A percentile compares a stretch with the other conserved stretches of the same genome.
These are phyloP conservation scores for Prolemur simus DNA, from an alignment of 2,113 vertebrate genomes.

Conservation along the genomic window DNA sequence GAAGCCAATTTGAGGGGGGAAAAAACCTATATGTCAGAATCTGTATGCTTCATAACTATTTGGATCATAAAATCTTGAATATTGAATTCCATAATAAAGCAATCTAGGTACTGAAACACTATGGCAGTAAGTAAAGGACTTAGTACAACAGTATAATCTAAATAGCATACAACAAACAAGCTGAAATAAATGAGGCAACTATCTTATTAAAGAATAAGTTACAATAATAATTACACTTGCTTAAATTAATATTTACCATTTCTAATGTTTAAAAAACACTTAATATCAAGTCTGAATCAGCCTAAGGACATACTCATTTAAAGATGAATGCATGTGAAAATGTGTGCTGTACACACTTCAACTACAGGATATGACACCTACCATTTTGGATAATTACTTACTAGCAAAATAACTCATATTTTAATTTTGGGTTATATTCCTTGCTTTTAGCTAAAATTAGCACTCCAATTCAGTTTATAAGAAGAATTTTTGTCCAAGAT, in stretches of 20 bases:
- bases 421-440: conserved; percentile 30
- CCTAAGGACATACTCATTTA: neutral
- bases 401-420: conserved; percentile 38
- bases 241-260: neutral
- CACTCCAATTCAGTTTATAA: conserved; percentile 2
- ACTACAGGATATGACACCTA: neutral
- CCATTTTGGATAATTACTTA: neutral
- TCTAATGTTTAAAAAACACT: neutral
- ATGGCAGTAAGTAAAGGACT: conserved; percentile 40
- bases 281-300: neutral
- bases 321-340: conserved; percentile 46
- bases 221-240: neutral
- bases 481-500: conserved; percentile 44
- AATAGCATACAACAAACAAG: neutral
- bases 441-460: conserved; percentile 49
- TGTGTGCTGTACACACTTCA: neutral
- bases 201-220: neutral
- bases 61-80: conserved; percentile 40
- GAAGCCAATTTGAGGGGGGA: neutral
- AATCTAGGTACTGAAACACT: neutral
- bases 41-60: neutral
- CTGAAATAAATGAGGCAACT: conserved; percentile 13
- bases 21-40: neutral
- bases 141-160: neutral
- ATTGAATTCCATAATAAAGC: conserved; percentile 57